These are phyloP conservation scores for Neolamprologus sp. DNA, from an alignment of 2,113 vertebrate genomes.

Conservation along the genomic window DNA sequence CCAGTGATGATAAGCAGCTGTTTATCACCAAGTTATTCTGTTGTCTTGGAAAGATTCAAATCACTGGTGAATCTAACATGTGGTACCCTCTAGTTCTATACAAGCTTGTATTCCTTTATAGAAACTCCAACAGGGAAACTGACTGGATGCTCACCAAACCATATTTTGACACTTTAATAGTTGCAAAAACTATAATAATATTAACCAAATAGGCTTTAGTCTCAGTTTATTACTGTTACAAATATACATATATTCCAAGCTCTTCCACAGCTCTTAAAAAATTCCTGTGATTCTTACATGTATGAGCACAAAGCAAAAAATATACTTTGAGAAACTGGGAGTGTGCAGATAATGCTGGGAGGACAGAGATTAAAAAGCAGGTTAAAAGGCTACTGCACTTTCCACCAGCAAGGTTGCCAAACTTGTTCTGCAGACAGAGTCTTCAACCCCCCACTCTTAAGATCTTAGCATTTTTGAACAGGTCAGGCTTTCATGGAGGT, in stretches of 20 bases:
- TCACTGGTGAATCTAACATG: not conserved
- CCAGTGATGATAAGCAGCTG: not conserved
- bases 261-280: not conserved
- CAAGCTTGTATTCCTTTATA: not conserved
- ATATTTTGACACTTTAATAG: not conserved
- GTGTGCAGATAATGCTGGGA: conserved; percentile 33
- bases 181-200: not conserved
- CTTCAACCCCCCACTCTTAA: conserved; percentile 29
- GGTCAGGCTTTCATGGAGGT: conserved; percentile 51
- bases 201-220: not conserved
- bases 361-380: conserved; percentile 53
- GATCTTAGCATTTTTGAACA: conserved; percentile 55
- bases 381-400: conserved; percentile 48
- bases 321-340: not conserved
- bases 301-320: not conserved
- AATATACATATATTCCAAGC: not conserved
- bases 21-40: not conserved
- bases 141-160: not conserved
- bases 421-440: conserved; percentile 46
- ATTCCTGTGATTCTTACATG: not conserved
- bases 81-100: not conserved
- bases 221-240: not conserved
- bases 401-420: conserved; percentile 34
- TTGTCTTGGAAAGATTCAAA: not conserved
- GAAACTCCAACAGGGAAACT: not conserved